A percentile compares a stretch with the other conserved stretches of the same genome.
phyloP scores from a whole-genome alignment of 2,888 invertebrate species.

The Synanthedon myopaeformis region DNA sequence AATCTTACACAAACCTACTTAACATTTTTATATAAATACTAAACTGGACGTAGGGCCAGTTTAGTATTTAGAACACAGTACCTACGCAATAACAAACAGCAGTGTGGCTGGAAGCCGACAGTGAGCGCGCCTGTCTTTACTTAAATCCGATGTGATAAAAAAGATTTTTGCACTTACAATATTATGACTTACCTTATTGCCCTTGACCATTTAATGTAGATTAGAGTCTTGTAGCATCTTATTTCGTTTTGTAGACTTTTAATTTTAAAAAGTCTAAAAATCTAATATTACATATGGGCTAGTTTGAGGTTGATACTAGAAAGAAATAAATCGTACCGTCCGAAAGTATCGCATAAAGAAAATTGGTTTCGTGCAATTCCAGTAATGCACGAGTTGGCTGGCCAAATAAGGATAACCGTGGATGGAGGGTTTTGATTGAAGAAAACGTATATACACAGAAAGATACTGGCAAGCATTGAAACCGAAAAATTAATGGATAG shows the following conservation, averaged over 20 bases:
- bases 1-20: no score
- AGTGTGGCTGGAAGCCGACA: no score
- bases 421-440: constrained; percentile 40
- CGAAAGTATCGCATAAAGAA: constrained; percentile 48
- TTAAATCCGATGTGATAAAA: no score
- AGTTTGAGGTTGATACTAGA: constrained; percentile 17
- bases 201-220: neutral
- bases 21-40: no score
- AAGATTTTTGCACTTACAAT: no score
- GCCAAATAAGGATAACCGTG: constrained; percentile 30
- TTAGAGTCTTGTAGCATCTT: neutral
- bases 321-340: constrained; percentile 36
- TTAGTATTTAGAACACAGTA: no score
- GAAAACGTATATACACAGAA: constrained; percentile 17
- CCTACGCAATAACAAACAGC: no score
- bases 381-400: constrained; percentile 58
- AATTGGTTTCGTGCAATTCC: constrained; percentile 60
- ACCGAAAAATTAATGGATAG: no score
- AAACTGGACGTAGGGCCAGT: no score
- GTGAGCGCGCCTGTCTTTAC: no score
- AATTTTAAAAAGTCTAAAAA: neutral
- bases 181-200: no score
- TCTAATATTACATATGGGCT: neutral
- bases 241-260: neutral
- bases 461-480: neutral